Evolutionary conservation across 2,888 invertebrate genomes (phyloP).

Genomic region (Yponomeuta cagnagella): DNA sequence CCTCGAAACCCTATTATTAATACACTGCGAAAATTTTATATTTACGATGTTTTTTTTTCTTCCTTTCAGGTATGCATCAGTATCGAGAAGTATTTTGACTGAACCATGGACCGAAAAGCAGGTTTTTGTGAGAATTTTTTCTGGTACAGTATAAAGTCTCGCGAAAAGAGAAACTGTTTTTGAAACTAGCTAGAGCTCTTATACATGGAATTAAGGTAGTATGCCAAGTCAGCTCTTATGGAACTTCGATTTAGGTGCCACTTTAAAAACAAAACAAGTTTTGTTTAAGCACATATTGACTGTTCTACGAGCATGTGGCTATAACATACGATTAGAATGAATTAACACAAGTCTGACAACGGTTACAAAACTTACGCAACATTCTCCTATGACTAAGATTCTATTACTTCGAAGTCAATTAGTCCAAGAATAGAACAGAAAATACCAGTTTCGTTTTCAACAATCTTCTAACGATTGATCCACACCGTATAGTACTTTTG

Average conservation of each 20-base stretch:
- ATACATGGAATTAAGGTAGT: no score
- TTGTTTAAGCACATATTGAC: no score
- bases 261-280: no score
- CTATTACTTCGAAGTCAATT: background rate
- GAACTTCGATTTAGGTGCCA: no score
- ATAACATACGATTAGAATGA: background rate
- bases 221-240: no score
- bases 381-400: background rate
- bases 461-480: background rate
- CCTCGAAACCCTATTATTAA: no score
- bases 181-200: no score
- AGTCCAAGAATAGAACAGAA: background rate
- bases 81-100: background rate
- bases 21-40: background rate
- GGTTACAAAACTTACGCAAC: background rate
- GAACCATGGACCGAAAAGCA: background rate
- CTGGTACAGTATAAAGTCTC: background rate
- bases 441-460: background rate
- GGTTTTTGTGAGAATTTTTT: background rate
- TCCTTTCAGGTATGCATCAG: constrained; percentile 12
- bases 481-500: background rate
- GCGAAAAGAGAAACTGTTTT: no score
- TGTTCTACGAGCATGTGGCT: no score
- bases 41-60: background rate
- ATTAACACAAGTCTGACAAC: background rate